phyloP scores from a whole-genome alignment of 2,888 invertebrate species.

The Andrena praecox region DNA sequence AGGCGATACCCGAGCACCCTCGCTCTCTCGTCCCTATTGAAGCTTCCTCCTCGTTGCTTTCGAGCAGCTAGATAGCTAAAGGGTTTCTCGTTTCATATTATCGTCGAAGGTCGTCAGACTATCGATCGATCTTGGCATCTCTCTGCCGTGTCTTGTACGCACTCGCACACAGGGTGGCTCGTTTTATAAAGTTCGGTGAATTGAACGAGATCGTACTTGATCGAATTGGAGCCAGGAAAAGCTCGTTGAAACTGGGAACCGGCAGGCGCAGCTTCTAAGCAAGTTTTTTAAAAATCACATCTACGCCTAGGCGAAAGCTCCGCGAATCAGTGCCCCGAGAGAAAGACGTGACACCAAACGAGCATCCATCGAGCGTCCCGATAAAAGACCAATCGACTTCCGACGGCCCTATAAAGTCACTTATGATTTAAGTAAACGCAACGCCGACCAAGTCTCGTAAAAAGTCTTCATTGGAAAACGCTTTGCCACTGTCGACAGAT shows the following conservation, averaged over 20 bases:
- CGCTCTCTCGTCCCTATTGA: background rate
- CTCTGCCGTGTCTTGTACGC: background rate
- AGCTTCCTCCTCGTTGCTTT: constrained; percentile 7
- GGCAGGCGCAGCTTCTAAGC: too few relatives aligned
- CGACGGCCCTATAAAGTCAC: background rate
- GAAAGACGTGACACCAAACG: background rate
- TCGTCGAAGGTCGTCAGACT: constrained; percentile 12
- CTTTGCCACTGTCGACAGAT: constrained; percentile 56
- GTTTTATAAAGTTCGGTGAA: background rate
- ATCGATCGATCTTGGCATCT: constrained; percentile 14
- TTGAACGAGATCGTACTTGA: background rate
- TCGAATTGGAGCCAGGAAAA: too few relatives aligned
- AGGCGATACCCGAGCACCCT: constrained; percentile 41
- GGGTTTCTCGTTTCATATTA: constrained; percentile 40
- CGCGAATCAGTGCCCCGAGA: background rate
- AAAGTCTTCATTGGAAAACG: constrained; percentile 62
- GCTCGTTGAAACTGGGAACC: too few relatives aligned
- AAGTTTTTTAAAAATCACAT: too few relatives aligned
- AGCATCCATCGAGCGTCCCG: constrained; percentile 5
- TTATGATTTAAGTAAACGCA: constrained; percentile 40
- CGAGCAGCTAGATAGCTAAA: constrained; percentile 1
- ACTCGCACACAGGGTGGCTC: background rate
- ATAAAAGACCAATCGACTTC: constrained; percentile 25
- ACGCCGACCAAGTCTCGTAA: constrained; percentile 13
- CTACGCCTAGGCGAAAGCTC: background rate